Percentiles rank a stretch among this genome's conserved stretches.
These are phyloP conservation scores for Pluvialis apricaria DNA, from an alignment of 2,113 vertebrate species.

Conservation along the genomic window DNA sequence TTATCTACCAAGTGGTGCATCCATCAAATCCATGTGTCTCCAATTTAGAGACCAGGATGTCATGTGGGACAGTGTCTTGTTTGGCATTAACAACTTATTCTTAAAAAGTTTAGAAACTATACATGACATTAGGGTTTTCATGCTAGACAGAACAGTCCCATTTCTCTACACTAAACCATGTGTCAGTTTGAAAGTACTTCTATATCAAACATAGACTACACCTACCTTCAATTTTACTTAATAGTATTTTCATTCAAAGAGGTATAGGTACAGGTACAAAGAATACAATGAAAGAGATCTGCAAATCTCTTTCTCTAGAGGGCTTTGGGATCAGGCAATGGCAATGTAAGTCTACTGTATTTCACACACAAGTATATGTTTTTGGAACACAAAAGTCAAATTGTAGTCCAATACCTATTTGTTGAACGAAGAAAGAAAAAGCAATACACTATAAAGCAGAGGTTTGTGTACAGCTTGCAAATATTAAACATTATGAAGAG, in stretches of 20 bases:
- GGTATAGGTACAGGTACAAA: not conserved
- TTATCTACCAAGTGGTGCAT: no score
- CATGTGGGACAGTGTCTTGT: not conserved
- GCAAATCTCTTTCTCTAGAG: not conserved
- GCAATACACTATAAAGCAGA: not conserved
- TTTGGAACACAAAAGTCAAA: not conserved
- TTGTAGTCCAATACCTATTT: not conserved
- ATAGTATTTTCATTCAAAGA: not conserved
- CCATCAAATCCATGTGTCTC: no score
- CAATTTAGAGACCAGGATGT: no score
- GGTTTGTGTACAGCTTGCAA: not conserved
- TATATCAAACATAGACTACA: not conserved
- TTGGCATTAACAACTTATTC: not conserved
- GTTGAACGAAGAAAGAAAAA: not conserved
- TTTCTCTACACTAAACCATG: not conserved
- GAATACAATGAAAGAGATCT: not conserved
- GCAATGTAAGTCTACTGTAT: not conserved
- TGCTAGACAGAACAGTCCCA: not conserved
- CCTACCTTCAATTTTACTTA: not conserved
- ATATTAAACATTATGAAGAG: not conserved
- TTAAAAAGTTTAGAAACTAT: not conserved
- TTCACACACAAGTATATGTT: not conserved
- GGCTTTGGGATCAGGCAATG: not conserved
- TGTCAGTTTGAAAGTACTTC: not conserved
- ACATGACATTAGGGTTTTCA: fast-evolving